Conservation (phyloP, 2,888 invertebrate genomes). For the Drosophila melanosoma region DNA sequence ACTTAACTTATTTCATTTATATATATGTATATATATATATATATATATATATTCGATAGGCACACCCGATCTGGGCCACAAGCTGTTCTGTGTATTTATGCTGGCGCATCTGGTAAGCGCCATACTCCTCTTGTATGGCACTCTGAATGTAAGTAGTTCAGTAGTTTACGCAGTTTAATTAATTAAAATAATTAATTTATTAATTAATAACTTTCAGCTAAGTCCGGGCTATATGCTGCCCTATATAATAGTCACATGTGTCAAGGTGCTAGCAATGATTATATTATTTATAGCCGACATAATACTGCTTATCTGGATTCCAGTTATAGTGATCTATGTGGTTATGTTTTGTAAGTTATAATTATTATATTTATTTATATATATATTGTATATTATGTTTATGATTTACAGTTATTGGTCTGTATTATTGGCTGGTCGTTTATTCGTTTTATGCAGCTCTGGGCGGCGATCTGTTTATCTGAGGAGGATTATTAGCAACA, state of each 20-base stretch:
- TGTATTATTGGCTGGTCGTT: conserved; percentile 65
- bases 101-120: conserved; percentile 39
- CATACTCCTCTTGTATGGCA: conserved; percentile 38
- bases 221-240: conserved; percentile 37
- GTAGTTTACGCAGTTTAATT: too few species aligned
- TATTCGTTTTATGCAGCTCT: conserved; percentile 74
- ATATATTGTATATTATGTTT: background rate
- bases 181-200: too few species aligned
- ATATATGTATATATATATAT: background rate
- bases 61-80: conserved; percentile 62
- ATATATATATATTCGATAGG: conserved; percentile 30
- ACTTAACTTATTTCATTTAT: background rate
- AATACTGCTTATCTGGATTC: conserved; percentile 3
- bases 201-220: conserved; percentile 17
- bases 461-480: conserved; percentile 66
- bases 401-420: conserved; percentile 28
- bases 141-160: conserved; percentile 49
- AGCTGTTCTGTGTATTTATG: conserved; percentile 53
- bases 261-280: conserved; percentile 46
- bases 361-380: background rate
- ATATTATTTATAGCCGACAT: conserved; percentile 41
- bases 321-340: conserved; percentile 27
- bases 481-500: background rate
- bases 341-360: conserved; percentile 39
- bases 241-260: conserved; percentile 34